Base-by-base conservation (phyloP, 2,797 vertebrate species). In the Parauchenoglanis punctatus region DNA sequence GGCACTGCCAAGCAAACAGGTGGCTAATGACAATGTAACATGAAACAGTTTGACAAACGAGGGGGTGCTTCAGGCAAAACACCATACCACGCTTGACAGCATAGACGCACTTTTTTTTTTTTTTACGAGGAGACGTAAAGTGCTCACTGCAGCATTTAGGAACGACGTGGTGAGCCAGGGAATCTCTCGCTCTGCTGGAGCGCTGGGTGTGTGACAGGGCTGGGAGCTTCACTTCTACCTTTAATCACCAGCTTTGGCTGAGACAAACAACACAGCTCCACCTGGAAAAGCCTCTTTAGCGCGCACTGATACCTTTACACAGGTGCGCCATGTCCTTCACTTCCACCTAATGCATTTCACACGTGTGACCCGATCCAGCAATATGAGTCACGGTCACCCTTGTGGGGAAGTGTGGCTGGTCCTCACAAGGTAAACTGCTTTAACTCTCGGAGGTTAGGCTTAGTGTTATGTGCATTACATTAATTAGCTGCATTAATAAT, bases 81-180 rank as follows among this genome's bases (percentile, higher is more conserved):
- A 76, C 58, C 85, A 58, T 20, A 63, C 52, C 82, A 68, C 65
- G 73, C 85, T 70, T 85, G 87, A 88, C 86, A 88, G 85, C 46
- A 58, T 31, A 86, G 84, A 86, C 86, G 84, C 52, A 77, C 31
- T 90, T 90, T 56, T 70, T 40, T 35, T 35, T 18, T 40, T 70
- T 72, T 91, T 90, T 90, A 89, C 87, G 87, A 91, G 87, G 81
- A 85, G 89, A 89, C 82, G 87, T 92, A 86, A 92, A 89, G 86
- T 85, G 84, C 67, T 89, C 88, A 87, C 76, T 81, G 86, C 88
- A 89, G 87, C 83, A 78, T 88, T 89, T 89, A 90, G 81, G 84
- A 86, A 84, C 72, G 90, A 86, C 25, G 80, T 86, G 76, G 75
- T 35, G 56, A 86, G 87, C 87, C 90, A 87, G 72, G 86, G 49